Evolutionary conservation across 2,888 invertebrate genomes (phyloP).

Genomic region (Cephus sareptanus): DNA sequence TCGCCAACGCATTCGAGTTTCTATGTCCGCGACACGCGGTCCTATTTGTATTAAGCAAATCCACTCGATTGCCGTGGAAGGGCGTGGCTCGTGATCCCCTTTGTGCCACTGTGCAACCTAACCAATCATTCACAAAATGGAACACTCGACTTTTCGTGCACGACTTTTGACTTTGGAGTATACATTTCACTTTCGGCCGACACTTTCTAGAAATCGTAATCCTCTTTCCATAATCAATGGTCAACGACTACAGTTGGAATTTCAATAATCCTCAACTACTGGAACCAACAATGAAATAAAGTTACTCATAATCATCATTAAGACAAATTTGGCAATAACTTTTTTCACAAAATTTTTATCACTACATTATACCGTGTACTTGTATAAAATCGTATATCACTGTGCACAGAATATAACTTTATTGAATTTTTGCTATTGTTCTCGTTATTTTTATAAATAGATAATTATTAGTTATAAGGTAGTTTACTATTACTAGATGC

Average conservation of each 20-base stretch:
- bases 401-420: background rate
- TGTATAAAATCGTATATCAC: background rate
- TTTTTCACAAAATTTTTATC: background rate
- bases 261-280: background rate
- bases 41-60: slow-evolving; percentile 40
- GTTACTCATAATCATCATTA: background rate
- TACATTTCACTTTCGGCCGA: background rate
- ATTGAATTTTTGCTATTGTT: background rate
- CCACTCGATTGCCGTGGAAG: slow-evolving; percentile 48
- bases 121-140: background rate
- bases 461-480: background rate
- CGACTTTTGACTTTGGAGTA: background rate
- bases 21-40: slow-evolving; percentile 12
- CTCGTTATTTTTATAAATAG: background rate
- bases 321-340: background rate
- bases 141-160: background rate
- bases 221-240: background rate
- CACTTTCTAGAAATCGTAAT: slow-evolving; percentile 2
- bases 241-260: background rate
- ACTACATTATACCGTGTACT: background rate
- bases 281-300: background rate
- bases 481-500: background rate
- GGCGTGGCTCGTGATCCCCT: slow-evolving; percentile 58
- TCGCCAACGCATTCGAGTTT: slow-evolving; percentile 15
- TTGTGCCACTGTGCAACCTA: slow-evolving; percentile 19